Conservation (phyloP, 2,888 invertebrate genomes). For the Eristalinus sepulchralis region DNA sequence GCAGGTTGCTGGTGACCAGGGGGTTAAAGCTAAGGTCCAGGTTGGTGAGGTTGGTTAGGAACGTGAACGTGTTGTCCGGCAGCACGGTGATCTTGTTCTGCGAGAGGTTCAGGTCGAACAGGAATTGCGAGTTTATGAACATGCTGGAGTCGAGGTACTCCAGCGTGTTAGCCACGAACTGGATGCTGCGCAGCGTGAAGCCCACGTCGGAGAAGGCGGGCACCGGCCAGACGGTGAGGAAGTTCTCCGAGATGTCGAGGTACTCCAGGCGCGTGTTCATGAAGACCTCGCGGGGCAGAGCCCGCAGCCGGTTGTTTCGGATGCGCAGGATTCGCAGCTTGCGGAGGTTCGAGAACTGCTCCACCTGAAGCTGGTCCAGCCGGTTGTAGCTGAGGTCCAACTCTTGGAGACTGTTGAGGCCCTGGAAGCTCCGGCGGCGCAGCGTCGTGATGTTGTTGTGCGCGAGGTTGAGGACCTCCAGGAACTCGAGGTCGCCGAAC, state of each 20-base stretch:
- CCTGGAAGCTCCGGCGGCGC: slow-evolving; percentile 89
- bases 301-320: slow-evolving; percentile 87
- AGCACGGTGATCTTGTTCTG: slow-evolving; percentile 91
- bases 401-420: slow-evolving; percentile 88
- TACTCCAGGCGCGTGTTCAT: slow-evolving; percentile 90
- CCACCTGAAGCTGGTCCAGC: slow-evolving; percentile 88
- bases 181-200: slow-evolving; percentile 88
- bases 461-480: slow-evolving; percentile 88
- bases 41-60: slow-evolving; percentile 88
- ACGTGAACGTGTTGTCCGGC: slow-evolving; percentile 94
- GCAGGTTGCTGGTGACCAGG: slow-evolving; percentile 91
- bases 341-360: slow-evolving; percentile 89
- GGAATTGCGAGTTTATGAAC: slow-evolving; percentile 90
- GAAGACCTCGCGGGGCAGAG: slow-evolving; percentile 89
- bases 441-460: slow-evolving; percentile 88
- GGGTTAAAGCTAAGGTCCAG: slow-evolving; percentile 91
- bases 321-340: slow-evolving; percentile 88
- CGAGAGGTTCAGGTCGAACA: slow-evolving; percentile 89
- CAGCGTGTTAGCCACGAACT: slow-evolving; percentile 89
- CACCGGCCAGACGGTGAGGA: slow-evolving; percentile 90
- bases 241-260: slow-evolving; percentile 89
- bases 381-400: slow-evolving; percentile 90
- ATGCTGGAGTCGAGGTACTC: slow-evolving; percentile 94
- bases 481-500: slow-evolving; percentile 86
- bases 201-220: slow-evolving; percentile 90